Evolutionary conservation across 1,140 invertebrate species (phyloP), one percentile per base, ranked within the genome.

Genomic region (Aphaenogaster rudis): DNA sequence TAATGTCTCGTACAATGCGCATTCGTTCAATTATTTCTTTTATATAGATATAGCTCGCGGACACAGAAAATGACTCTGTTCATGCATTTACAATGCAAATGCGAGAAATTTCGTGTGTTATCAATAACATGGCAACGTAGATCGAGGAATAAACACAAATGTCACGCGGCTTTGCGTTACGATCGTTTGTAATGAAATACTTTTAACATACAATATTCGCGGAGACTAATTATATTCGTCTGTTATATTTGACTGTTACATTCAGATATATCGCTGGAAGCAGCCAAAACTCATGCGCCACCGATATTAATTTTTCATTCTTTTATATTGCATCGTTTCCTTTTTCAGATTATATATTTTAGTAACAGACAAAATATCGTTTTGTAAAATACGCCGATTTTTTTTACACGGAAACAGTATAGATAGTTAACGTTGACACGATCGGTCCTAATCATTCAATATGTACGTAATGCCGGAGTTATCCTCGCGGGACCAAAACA

Each of bases 21-120:
- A 84, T 84, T n/a, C 36, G 13, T 84, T 76, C 28, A 77, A 81
- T 67, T 57, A 67, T 57, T 81, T 50, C 61, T 50, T 50, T 66
- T 48, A 39, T 74, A 57, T 33, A 71, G 7, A 36, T 57, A 61
- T 74, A 74, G 80, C 80, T 39, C 69, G 54, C 80, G 42, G 54
- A 48, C 42, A 61, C n/a, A 71, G 67, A 67, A 82, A 82, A 82
- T 82, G 52, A 74, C 13, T 61, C 69, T 48, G 64, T 33, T 50
- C 17, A n/a, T 36, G 13, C 57, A 84, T 84, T 84, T 84, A 63
- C 69, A 84, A 84, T 84, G 80, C 80, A 84, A 84, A 84, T 74
- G 69, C 69, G 42, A 74, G 67, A 50, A 48, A 84, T 84, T 84
- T 74, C 21, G 45, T n/a, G 45, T 57, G 80, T 74, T 61, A 74